Base-by-base conservation (phyloP, 2,113 vertebrate genomes). In the Corynorhinus townsendii region DNA sequence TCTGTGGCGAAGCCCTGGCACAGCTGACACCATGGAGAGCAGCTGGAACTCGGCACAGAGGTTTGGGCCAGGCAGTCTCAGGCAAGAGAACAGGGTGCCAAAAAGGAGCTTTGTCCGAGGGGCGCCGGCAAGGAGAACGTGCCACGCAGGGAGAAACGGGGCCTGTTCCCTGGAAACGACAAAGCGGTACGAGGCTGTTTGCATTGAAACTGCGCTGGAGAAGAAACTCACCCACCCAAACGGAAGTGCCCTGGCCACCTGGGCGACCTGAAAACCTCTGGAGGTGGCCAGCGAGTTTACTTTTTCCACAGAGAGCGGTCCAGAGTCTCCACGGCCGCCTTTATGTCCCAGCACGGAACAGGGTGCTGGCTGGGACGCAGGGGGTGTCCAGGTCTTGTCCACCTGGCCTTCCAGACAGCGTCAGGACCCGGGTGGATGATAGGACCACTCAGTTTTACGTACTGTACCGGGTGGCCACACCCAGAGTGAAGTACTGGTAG, bases 301-400 rank as follows among this genome's bases (percentile, higher is more conserved):
- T 64, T 80, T 73, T 40, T 28, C 73, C 3, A 40, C 24, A 9
- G 5, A 2, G 14, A 62, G 62, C 0, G n/a, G 7, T 0, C 1
- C 35, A 17, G 89, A 45, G 24, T 56, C 6, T 43, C 11, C 6
- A 4, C 2, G 3, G 15, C 8, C 43, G n/a, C 7, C 28, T 4
- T 40, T 11, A 3, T 4, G 4, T 35, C 1, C 4, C 43, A 16
- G 33, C 1, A 5, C 2, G 35, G 28, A n/a, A 16, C 52, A 12
- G 5, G 9, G 9, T 52, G n/a, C 76, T 5, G 0, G 4, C 10
- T 40, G 35, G 11, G 38, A 24, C 7, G 14, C 6, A 75, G 11
- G 43, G 43, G 72, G 1, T 33, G 26, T 19, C 33, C 35, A 56
- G 1, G 5, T 49, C 38, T 59, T 59, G 19, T 73, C 20, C 47